Evolutionary conservation across 2,888 invertebrate species (phyloP).

Genomic region (Drosophila vallismaia): DNA sequence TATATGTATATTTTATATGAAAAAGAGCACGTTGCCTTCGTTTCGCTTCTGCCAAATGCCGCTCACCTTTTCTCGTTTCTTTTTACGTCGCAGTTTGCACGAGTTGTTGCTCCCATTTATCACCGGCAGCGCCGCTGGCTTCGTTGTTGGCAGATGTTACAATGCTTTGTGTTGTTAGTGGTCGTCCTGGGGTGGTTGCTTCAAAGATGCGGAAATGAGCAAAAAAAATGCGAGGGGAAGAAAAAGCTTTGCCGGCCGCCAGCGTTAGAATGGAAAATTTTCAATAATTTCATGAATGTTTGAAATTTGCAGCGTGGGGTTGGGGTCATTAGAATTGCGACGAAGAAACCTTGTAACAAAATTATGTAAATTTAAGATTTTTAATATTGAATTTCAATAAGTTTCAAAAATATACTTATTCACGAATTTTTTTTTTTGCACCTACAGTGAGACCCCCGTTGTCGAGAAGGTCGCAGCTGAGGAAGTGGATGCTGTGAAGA

Average conservation of each 20-base stretch:
- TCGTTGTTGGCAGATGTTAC: slow-evolving; percentile 63
- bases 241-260: slow-evolving; percentile 15
- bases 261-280: slow-evolving; percentile 19
- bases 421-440: too few relatives aligned
- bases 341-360: background rate
- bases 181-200: slow-evolving; percentile 50
- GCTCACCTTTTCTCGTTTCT: slow-evolving; percentile 63
- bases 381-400: too few relatives aligned
- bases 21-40: slow-evolving; percentile 44
- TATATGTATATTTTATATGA: slow-evolving; percentile 30
- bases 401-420: too few relatives aligned
- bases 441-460: slow-evolving; percentile 81
- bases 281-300: slow-evolving; percentile 10
- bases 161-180: slow-evolving; percentile 39
- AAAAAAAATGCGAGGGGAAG: background rate
- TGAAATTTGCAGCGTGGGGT: slow-evolving; percentile 3
- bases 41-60: slow-evolving; percentile 31
- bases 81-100: slow-evolving; percentile 71
- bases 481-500: slow-evolving; percentile 82
- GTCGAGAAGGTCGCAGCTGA: slow-evolving; percentile 83
- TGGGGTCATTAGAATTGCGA: background rate
- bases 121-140: slow-evolving; percentile 43
- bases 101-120: slow-evolving; percentile 76
- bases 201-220: slow-evolving; percentile 39
- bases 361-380: background rate